Evolutionary conservation across 2,797 vertebrate species (phyloP), one percentile per base, ranked within the genome.

Genomic region (Agapornis canus): DNA sequence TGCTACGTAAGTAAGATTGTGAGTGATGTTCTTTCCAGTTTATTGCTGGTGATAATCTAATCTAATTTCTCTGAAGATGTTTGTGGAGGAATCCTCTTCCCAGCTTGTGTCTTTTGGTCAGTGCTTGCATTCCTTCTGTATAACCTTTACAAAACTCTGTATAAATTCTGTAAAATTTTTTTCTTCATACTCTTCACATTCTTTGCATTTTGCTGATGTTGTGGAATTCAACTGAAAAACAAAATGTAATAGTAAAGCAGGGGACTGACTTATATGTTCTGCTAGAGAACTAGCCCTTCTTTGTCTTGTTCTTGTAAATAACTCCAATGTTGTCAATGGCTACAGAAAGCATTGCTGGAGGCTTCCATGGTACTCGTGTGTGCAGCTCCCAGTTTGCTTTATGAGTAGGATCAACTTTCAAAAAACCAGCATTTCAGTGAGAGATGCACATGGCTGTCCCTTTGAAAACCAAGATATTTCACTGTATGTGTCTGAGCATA

Each of bases 131-230:
- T 94, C 52, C 57, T 43, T 96, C 61, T 95, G 92, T 71, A 96
- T 94, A 82, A 96, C 94, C 42, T 76, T 86, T 31, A 32, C 45
- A 82, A 99, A 98, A 81, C 82, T 97, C 3, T 94, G 2, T 54
- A 98, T 65, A 97, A 99, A 99, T 61, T 95, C 95, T 54, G 75
- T 92, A 69, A 98, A 95, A 73, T 93, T 97, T 96, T 96, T 96
- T 82, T 98, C 98, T 42, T 98, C 89, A 22, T 98, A 96, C 29
- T 97, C 96, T 96, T 99, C 99, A 97, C 99, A 99, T 88, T 97
- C 95, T 94, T 95, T 98, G 97, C 99, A 99, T 93, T 95, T 96
- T 31, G 70, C 95, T 95, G 68, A 54, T 90, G 43, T 80, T 61
- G 48, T 75, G 22, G 91, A 80, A 77, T 76, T 87, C 82, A 51